phyloP scores from a whole-genome alignment of 1,140 invertebrate genomes.

The Sycophaga agraensis region DNA sequence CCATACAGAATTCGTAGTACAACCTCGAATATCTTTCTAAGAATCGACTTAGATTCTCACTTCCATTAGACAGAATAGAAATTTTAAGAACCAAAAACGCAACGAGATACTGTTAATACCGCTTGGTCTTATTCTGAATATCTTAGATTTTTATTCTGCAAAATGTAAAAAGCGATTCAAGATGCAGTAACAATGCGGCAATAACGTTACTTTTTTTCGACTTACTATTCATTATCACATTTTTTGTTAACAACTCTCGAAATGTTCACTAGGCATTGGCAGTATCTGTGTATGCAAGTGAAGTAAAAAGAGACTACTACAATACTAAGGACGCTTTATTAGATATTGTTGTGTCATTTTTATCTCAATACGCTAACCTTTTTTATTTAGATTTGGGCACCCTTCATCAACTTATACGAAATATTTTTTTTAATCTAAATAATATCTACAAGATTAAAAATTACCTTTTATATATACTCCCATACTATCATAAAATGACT shows the following conservation, averaged over 20 bases:
- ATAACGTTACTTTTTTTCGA: conserved; percentile 18
- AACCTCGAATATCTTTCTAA: background rate
- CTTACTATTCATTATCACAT: conserved; percentile 24
- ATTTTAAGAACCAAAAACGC: background rate
- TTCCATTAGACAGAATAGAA: background rate
- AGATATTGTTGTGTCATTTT: conserved; percentile 12
- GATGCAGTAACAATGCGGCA: conserved; percentile 9
- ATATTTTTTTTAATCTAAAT: too few relatives aligned
- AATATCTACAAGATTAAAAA: too few relatives aligned
- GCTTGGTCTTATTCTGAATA: background rate
- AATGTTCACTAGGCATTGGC: conserved; percentile 16
- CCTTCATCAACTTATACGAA: conserved; percentile 9
- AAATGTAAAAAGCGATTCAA: conserved; percentile 16
- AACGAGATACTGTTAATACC: conserved; percentile 9
- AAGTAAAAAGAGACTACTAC: conserved; percentile 20
- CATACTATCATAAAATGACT: too few relatives aligned
- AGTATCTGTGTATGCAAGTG: conserved; percentile 23
- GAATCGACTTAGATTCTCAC: background rate
- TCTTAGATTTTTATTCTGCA: conserved; percentile 6
- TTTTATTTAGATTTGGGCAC: conserved; percentile 11
- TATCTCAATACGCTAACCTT: conserved; percentile 8
- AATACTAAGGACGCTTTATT: conserved; percentile 1
- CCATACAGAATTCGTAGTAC: background rate
- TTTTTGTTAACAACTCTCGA: conserved; percentile 12
- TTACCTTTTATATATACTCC: too few relatives aligned